These are phyloP conservation scores for Zhuqinia jingwanae DNA, from an alignment of 2,888 invertebrate genomes.

Conservation along the genomic window DNA sequence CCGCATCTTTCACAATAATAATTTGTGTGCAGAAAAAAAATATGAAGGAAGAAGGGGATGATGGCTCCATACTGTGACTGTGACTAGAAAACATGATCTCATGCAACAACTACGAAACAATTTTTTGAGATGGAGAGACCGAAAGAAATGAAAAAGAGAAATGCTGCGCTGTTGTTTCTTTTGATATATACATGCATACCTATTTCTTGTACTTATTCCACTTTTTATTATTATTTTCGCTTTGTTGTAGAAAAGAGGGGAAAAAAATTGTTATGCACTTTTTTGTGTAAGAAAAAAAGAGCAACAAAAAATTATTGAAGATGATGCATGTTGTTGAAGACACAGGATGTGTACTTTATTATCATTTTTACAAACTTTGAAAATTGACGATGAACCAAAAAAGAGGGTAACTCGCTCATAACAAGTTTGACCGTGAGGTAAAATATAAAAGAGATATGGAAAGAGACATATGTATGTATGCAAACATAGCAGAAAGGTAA, in stretches of 20 bases:
- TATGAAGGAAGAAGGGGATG: constrained; percentile 21
- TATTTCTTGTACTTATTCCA: neutral
- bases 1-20: constrained; percentile 40
- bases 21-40: constrained; percentile 39
- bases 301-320: constrained; percentile 13
- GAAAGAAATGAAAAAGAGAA: neutral
- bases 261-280: constrained; percentile 15
- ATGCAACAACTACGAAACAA: constrained; percentile 40
- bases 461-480: neutral
- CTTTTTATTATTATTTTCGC: constrained; percentile 7
- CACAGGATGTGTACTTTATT: constrained; percentile 45
- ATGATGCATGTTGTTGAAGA: constrained; percentile 14
- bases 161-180: neutral
- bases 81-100: constrained; percentile 29
- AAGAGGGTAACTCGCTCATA: neutral
- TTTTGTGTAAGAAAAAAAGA: neutral
- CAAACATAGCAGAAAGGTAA: neutral
- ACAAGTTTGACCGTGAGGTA: neutral
- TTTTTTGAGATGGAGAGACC: neutral
- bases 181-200: constrained; percentile 10
- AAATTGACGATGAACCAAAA: neutral
- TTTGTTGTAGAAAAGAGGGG: neutral
- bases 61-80: constrained; percentile 52
- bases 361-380: constrained; percentile 33
- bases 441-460: neutral